These are phyloP conservation scores for Penelope pileata DNA, from an alignment of 2,113 vertebrate genomes.

Conservation along the genomic window DNA sequence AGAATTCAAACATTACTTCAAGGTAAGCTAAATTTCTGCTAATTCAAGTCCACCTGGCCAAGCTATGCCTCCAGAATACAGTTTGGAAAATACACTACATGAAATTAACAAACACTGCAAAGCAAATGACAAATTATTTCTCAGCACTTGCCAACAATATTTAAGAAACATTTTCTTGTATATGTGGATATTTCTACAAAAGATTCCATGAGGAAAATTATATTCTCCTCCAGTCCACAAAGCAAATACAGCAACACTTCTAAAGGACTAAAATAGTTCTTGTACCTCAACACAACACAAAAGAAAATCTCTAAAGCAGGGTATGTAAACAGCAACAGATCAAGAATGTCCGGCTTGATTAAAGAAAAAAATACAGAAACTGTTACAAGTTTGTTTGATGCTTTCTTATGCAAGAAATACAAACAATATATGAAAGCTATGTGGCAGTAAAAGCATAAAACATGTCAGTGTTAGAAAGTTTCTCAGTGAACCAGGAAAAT, in stretches of 20 bases:
- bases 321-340: not conserved
- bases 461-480: not conserved
- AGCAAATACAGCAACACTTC: not conserved
- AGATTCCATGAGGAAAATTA: not conserved
- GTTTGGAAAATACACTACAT: not conserved
- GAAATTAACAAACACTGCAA: not conserved
- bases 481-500: not conserved
- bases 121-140: not conserved
- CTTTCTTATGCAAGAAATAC: not conserved
- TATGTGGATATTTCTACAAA: not conserved
- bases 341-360: not conserved
- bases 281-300: not conserved
- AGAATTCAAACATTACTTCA: not conserved
- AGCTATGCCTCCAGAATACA: not conserved
- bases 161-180: not conserved
- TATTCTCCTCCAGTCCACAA: not conserved
- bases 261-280: not conserved
- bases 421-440: not conserved
- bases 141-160: not conserved
- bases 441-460: not conserved
- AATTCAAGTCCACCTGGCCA: not conserved
- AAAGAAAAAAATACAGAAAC: not conserved
- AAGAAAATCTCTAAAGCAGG: not conserved
- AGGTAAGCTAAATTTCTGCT: not conserved
- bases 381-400: not conserved